Conservation (phyloP, 2,888 invertebrate genomes). For the Pherbina coryleti region DNA sequence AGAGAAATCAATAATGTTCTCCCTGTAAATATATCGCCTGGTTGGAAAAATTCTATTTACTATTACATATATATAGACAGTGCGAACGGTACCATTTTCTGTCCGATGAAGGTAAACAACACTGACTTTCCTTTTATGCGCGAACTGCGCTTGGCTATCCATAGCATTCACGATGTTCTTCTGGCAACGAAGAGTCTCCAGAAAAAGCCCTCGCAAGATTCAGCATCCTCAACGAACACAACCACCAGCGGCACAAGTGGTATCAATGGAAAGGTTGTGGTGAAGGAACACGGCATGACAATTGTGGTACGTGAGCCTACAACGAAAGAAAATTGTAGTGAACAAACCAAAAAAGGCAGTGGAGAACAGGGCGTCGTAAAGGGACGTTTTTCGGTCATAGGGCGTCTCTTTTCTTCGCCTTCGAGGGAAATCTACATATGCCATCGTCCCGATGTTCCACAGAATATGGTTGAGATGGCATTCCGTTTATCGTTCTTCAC, state of each 20-base stretch:
- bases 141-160: constrained; percentile 80
- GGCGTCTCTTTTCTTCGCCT: constrained; percentile 82
- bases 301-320: constrained; percentile 73
- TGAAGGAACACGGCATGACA: constrained; percentile 87
- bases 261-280: not conserved
- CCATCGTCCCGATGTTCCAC: constrained; percentile 86
- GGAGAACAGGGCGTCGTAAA: constrained; percentile 65
- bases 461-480: constrained; percentile 90
- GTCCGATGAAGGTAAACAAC: constrained; percentile 59
- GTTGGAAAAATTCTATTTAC: constrained; percentile 62
- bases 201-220: constrained; percentile 46
- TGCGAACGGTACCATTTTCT: constrained; percentile 57
- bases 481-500: constrained; percentile 77
- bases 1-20: constrained; percentile 74
- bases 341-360: constrained; percentile 64
- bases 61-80: constrained; percentile 62
- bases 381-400: constrained; percentile 68
- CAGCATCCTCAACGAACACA: not conserved
- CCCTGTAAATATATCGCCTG: constrained; percentile 65
- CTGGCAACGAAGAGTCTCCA: constrained; percentile 72
- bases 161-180: constrained; percentile 80
- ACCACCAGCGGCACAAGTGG: not conserved
- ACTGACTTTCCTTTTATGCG: constrained; percentile 73
- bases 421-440: constrained; percentile 88
- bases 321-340: constrained; percentile 76